Evolutionary conservation across 1,140 invertebrate species (phyloP), one percentile per base, ranked within the genome.

Genomic region (Myzus persicae): DNA sequence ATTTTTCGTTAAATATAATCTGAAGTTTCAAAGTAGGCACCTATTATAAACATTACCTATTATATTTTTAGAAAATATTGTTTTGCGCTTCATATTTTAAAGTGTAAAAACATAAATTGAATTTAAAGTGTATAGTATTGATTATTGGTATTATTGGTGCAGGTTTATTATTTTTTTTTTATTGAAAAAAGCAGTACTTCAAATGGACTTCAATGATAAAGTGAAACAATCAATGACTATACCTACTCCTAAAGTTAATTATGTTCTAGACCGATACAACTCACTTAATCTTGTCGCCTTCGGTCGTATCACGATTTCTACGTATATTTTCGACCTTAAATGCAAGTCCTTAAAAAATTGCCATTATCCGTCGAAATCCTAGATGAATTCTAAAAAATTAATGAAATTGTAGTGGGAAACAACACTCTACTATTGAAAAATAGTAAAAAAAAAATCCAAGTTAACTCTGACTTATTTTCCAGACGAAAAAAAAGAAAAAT

Each of bases 151-250:
- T 51, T 82, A 38, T 38, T 38, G 38, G 8, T 38, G n/a, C 9
- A 82, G 6, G 7, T 82, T 22, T 81, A 81, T 22, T 81, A 81
- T 81, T n/a, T 36, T 38, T 81, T 36, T 81, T 81, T 24, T 36
- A 38, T 38, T n/a, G 31, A 24, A 38, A 82, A 87, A 87, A 87
- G 31, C 44, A 87, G 24, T 87, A 87, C 18, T 89, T 26, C 14
- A 54, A 26, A 54, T 36, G 9, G 36, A 54, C n/a, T 89, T n/a
- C 48, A 38, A 54, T 54, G 36, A 89, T 24, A 54, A 54, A 89
- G 48, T 40, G 88, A 54, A 89, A 51, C 48, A 89, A 89, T 89
- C 36, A 51, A 89, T 54, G 88, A 40, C 88, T 20, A 48, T 88
- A 36, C 44, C 31, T 44, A 51, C 46, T 89, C 18, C 20, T 26